Conservation (phyloP, 1,140 invertebrate genomes). For the Cydia strobilella region DNA sequence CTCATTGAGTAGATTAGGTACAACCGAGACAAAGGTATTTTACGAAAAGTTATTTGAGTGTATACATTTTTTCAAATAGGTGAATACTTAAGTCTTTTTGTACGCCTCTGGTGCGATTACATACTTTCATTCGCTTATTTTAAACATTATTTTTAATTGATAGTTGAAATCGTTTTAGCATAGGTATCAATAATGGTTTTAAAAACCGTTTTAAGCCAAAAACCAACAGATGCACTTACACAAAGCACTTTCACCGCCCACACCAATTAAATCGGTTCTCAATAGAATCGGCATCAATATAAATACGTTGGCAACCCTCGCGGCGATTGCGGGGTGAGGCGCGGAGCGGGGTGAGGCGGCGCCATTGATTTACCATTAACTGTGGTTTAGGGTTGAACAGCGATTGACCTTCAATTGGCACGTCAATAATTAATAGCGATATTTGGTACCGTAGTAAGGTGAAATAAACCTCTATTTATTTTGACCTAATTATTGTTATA, state of each 20-base stretch:
- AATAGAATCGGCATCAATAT: neutral
- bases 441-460: neutral
- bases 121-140: neutral
- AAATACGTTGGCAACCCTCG: slow-evolving; percentile 5
- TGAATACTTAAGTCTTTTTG: neutral
- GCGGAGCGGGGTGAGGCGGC: neutral
- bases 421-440: neutral
- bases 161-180: neutral
- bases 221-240: slow-evolving; percentile 18
- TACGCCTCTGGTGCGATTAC: neutral
- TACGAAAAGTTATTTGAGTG: too few species aligned
- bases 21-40: too few species aligned
- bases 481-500: neutral
- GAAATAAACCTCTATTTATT: neutral
- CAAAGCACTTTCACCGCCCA: slow-evolving; percentile 18
- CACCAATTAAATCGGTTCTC: slow-evolving; percentile 23
- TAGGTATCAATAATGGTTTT: neutral
- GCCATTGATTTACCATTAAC: slow-evolving; percentile 13
- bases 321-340: neutral
- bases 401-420: slow-evolving; percentile 26
- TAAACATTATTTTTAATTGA: neutral
- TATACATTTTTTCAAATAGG: too few species aligned
- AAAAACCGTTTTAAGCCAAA: neutral
- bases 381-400: slow-evolving; percentile 17
- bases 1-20: too few species aligned